Conservation (phyloP, 2,113 vertebrate genomes). For the Pao palembangensis region DNA sequence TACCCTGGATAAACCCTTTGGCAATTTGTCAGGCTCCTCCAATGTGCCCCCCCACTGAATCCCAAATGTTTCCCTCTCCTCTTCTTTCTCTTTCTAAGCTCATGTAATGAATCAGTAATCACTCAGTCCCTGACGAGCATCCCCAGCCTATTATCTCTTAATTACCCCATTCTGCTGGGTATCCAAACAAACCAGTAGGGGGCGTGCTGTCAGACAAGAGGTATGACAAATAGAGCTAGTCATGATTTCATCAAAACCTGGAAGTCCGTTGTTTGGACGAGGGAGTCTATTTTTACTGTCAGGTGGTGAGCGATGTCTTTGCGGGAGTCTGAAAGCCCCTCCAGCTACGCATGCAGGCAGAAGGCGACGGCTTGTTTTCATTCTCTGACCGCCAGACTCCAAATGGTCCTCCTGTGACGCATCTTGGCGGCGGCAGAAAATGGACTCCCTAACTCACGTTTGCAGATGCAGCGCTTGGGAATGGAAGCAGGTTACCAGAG, state of each 20-base stretch:
- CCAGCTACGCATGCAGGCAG: constrained; percentile 29
- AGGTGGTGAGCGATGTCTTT: constrained; percentile 52
- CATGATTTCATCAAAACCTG: background rate
- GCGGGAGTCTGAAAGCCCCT: constrained; percentile 21
- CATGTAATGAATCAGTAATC: constrained; percentile 78
- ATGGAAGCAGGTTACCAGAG: constrained; percentile 63
- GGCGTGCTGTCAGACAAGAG: constrained; percentile 37
- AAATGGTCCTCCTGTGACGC: constrained; percentile 72
- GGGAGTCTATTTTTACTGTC: constrained; percentile 35
- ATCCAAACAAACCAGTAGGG: constrained; percentile 53
- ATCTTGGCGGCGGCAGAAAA: constrained; percentile 65
- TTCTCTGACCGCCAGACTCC: constrained; percentile 56
- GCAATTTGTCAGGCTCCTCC: constrained; percentile 67
- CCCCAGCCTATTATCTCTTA: constrained; percentile 73
- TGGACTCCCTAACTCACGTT: constrained; percentile 72
- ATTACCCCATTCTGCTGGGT: constrained; percentile 65
- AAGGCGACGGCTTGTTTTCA: constrained; percentile 60
- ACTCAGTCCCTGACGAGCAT: constrained; percentile 68
- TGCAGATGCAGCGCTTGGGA: constrained; percentile 67
- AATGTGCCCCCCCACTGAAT: constrained; percentile 41
- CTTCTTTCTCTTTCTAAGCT: constrained; percentile 66
- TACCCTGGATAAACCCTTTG: constrained; percentile 69
- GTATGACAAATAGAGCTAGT: too few species aligned
- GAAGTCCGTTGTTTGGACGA: constrained; percentile 11
- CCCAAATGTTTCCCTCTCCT: constrained; percentile 38